Conservation (phyloP, 2,888 invertebrate genomes). For the Troides aeacus region DNA sequence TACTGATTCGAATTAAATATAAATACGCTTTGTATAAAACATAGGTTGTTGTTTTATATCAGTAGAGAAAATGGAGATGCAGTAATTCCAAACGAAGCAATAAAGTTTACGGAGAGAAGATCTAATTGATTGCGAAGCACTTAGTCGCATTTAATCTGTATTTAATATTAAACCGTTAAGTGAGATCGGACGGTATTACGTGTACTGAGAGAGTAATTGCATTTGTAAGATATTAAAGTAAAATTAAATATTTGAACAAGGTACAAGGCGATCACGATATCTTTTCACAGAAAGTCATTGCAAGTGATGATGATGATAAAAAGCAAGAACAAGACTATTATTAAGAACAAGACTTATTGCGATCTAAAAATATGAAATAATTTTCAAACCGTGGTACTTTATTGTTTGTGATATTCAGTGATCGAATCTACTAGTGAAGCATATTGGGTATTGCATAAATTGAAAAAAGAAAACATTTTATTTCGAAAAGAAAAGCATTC, state of each 20-base stretch:
- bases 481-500: no score
- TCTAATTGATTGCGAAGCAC: slow-evolving; percentile 28
- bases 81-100: slow-evolving; percentile 21
- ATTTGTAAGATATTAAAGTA: slow-evolving; percentile 2
- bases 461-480: no score
- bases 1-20: neutral
- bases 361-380: no score
- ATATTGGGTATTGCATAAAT: no score
- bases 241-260: neutral
- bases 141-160: slow-evolving; percentile 22
- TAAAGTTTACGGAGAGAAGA: slow-evolving; percentile 27
- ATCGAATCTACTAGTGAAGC: no score
- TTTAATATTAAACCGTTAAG: slow-evolving; percentile 21
- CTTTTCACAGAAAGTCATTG: neutral
- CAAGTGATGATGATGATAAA: no score
- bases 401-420: no score
- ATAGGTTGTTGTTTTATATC: no score
- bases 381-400: no score
- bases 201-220: slow-evolving; percentile 13
- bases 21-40: neutral
- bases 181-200: slow-evolving; percentile 8
- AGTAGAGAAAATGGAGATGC: slow-evolving; percentile 11
- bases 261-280: neutral
- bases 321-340: no score
- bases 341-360: no score